phyloP scores from a whole-genome alignment of 2,113 vertebrate genomes.

The Xyliphius kryptos region DNA sequence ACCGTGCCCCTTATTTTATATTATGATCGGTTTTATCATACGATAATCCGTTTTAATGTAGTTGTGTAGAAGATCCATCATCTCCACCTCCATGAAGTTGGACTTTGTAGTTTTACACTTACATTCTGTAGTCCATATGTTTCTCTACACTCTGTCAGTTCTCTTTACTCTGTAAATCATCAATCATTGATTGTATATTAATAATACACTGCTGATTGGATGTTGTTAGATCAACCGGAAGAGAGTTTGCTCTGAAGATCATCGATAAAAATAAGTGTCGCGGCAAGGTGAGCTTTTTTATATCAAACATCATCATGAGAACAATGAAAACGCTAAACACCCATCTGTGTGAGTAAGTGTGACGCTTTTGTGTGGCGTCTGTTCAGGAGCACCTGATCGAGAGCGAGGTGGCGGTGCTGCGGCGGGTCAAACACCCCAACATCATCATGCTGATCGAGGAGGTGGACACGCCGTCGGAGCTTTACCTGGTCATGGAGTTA shows the following conservation, averaged over 20 bases:
- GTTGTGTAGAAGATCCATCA: no score
- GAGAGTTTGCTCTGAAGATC: slow-evolving; percentile 95
- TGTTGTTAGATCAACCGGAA: slow-evolving; percentile 79
- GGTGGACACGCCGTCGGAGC: slow-evolving; percentile 83
- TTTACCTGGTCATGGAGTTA: slow-evolving; percentile 94
- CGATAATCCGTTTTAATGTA: no score
- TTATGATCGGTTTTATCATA: no score
- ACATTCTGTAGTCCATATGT: no score
- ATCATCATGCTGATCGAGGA: slow-evolving; percentile 97
- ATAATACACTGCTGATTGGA: slow-evolving; percentile 27
- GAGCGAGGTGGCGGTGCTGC: slow-evolving; percentile 90
- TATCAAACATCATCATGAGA: background rate
- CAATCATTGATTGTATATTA: no score
- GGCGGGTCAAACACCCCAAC: slow-evolving; percentile 91
- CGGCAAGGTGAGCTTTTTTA: slow-evolving; percentile 77
- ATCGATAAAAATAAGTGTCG: slow-evolving; percentile 96
- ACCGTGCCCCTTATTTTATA: no score
- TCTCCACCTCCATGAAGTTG: no score
- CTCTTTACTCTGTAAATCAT: no score
- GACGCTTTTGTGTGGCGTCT: background rate
- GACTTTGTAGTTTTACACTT: no score
- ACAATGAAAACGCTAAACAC: no score
- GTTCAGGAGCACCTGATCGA: slow-evolving; percentile 92
- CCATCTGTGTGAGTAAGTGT: no score
- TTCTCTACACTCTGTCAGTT: no score